A percentile compares a stretch with the other conserved stretches of the same genome.
Evolutionary conservation across 2,113 vertebrate species (phyloP).

Genomic region (Promerops cafer): DNA sequence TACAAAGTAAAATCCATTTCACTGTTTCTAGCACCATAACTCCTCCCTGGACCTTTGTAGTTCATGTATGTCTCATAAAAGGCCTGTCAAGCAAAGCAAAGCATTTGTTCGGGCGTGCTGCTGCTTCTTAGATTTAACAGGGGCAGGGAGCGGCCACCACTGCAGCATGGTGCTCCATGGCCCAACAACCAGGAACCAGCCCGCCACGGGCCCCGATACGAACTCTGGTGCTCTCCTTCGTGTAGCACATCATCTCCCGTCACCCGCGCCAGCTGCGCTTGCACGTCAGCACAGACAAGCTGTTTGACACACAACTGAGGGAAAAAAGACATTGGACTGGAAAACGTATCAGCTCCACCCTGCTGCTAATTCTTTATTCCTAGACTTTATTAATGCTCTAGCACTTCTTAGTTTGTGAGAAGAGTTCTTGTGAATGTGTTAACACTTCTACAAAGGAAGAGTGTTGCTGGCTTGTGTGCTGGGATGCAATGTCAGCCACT

Average conservation of each 20-base stretch:
- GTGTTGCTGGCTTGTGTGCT: not conserved
- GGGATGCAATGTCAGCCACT: not conserved
- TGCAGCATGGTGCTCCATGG: not conserved
- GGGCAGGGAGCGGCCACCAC: not conserved
- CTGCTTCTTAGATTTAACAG: not conserved
- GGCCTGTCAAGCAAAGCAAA: not conserved
- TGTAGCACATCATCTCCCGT: not conserved
- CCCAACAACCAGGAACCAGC: not conserved
- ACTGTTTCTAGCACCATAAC: not conserved
- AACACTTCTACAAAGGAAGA: not conserved
- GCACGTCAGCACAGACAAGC: not conserved
- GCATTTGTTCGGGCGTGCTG: not conserved
- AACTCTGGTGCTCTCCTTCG: not conserved
- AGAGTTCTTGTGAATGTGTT: not conserved
- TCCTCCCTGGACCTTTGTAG: not conserved
- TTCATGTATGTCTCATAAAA: accelerated
- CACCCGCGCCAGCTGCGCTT: not conserved
- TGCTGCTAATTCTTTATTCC: not conserved
- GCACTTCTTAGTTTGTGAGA: not conserved
- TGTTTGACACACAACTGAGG: not conserved
- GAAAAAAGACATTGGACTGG: not conserved
- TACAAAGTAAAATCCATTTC: not conserved
- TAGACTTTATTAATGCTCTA: not conserved
- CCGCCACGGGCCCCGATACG: accelerated
- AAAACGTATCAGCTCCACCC: not conserved